Percentiles rank a stretch among this genome's conserved stretches.
These are phyloP conservation scores for Bradypodion pumilum DNA, from an alignment of 2,797 vertebrate species.

Conservation along the genomic window DNA sequence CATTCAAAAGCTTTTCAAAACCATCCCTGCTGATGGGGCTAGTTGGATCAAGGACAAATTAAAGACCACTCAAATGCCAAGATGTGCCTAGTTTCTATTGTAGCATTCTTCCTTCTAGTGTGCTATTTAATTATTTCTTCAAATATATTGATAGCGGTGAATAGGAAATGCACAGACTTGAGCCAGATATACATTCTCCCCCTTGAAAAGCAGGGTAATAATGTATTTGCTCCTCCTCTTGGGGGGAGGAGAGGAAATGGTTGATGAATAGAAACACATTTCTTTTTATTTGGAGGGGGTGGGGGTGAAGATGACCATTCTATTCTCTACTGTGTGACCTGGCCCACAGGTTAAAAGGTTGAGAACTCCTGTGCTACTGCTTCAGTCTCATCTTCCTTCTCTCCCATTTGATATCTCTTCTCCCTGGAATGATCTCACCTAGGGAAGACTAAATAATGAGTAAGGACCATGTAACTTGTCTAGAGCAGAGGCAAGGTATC, in stretches of 20 bases:
- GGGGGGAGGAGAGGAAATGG: background rate
- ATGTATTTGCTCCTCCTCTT: background rate
- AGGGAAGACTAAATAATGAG: background rate
- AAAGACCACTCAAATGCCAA: background rate
- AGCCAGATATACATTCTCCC: conserved; percentile 18
- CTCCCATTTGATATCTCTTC: background rate
- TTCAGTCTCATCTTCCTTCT: background rate
- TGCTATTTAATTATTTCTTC: conserved; percentile 24
- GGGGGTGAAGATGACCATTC: background rate
- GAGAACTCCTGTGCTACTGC: no score
- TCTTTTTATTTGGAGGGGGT: background rate
- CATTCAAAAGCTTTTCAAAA: conserved; percentile 41
- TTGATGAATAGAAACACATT: background rate
- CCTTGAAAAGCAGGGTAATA: conserved; percentile 37
- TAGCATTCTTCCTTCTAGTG: conserved; percentile 18
- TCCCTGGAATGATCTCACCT: background rate
- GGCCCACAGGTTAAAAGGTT: no score
- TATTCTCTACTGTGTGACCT: background rate
- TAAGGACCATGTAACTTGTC: no score
- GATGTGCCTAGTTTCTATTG: background rate
- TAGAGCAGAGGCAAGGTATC: background rate
- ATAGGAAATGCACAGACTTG: conserved; percentile 21
- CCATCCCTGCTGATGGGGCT: conserved; percentile 1
- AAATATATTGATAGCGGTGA: background rate
- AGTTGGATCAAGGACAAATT: conserved; percentile 25